Conservation (phyloP, 2,888 invertebrate species). For the Trachelus iudaicus region DNA sequence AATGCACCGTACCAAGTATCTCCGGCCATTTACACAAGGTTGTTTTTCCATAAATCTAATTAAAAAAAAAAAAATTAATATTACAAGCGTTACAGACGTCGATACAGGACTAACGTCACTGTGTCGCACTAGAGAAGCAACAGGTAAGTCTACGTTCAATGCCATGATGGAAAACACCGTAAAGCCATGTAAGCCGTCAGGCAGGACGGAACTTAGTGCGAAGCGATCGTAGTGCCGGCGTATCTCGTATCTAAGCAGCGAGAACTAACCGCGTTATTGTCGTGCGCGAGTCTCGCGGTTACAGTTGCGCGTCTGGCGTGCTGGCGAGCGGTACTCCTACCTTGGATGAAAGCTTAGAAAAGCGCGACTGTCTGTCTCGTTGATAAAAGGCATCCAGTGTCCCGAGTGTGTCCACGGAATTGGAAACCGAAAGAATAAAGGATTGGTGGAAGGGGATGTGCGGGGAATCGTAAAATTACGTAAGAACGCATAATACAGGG, state of each 20-base stretch:
- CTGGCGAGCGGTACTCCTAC: conserved; percentile 19
- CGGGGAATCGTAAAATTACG: background rate
- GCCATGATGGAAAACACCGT: background rate
- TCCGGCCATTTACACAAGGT: background rate
- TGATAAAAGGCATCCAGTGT: background rate
- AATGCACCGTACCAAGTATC: background rate
- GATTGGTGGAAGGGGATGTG: background rate
- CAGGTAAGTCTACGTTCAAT: background rate
- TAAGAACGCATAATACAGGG: background rate
- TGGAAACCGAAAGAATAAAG: background rate
- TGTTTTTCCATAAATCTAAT: background rate
- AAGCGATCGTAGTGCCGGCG: conserved; percentile 1
- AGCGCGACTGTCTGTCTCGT: background rate
- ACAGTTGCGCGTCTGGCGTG: conserved; percentile 41
- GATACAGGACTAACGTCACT: background rate
- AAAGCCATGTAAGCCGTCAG: background rate
- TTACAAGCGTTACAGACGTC: background rate
- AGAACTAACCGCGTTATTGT: conserved; percentile 36
- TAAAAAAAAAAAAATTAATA: background rate
- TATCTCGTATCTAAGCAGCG: conserved; percentile 4
- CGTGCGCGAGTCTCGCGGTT: conserved; percentile 32
- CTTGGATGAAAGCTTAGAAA: background rate
- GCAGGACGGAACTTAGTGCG: background rate
- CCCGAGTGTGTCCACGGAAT: background rate
- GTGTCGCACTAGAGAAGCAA: background rate